Conservation (phyloP, 2,888 invertebrate genomes). For the Trichacis sp. region DNA sequence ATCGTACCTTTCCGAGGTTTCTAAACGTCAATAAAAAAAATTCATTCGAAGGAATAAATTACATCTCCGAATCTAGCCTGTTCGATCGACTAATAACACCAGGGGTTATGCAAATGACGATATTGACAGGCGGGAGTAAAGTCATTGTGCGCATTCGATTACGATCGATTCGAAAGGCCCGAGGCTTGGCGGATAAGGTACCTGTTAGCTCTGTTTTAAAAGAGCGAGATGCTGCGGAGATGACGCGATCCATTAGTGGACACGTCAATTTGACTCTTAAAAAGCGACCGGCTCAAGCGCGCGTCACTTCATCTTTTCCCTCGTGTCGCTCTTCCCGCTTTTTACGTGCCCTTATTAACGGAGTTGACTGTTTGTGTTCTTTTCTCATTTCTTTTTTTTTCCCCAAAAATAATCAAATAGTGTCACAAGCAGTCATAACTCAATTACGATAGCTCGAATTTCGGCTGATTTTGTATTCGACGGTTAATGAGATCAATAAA, state of each 20-base stretch:
- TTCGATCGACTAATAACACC: background rate
- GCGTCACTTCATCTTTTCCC: conserved; percentile 45
- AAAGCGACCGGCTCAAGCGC: conserved; percentile 63
- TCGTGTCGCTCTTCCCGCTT: conserved; percentile 29
- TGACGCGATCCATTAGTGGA: conserved; percentile 68
- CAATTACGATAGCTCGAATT: too few relatives aligned
- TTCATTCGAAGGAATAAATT: background rate
- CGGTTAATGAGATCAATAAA: background rate
- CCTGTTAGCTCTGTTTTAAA: conserved; percentile 55
- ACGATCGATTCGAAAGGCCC: conserved; percentile 44
- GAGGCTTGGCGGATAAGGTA: conserved; percentile 46
- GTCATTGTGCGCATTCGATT: conserved; percentile 44
- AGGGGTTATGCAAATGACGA: conserved; percentile 16
- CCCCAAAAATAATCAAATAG: conserved; percentile 7
- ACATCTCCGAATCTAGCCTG: background rate
- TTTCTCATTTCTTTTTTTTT: conserved; percentile 17
- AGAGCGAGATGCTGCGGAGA: conserved; percentile 53
- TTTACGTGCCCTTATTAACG: conserved; percentile 45
- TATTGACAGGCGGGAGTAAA: conserved; percentile 29
- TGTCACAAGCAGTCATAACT: conserved; percentile 7
- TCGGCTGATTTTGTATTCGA: too few relatives aligned
- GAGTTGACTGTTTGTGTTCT: conserved; percentile 42
- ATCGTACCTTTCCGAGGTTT: too few relatives aligned
- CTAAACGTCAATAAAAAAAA: background rate
- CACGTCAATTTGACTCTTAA: conserved; percentile 67